Evolutionary conservation across 2,888 invertebrate genomes (phyloP), one percentile per base, ranked within the genome.

Genomic region (Cheilosia soror): DNA sequence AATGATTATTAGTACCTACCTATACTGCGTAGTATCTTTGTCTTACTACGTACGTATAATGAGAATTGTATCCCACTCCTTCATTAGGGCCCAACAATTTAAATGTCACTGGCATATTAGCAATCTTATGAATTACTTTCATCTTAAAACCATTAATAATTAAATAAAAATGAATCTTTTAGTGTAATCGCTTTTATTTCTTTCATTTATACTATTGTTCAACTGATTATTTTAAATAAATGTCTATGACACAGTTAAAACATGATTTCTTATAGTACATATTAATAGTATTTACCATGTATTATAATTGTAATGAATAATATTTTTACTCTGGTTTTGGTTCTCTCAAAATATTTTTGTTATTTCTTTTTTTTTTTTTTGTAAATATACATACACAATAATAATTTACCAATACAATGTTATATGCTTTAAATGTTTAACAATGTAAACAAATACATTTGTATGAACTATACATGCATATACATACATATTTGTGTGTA

Each of bases 171-270:
- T 27, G 20, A 2, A 7, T 27, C 20, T 11, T 60, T 49, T 20
- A 66, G 15, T 51, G 47, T 84, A 68, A 63, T 84, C 78, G 66
- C 69, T 79, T 84, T 84, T 84, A 84, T 79, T 84, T 79, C 65
- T 58, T 75, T 83, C 79, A 73, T 69, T 79, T 75, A 69, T 75
- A 37, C 79, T 75, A 79, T 79, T 84, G 73, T 84, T 79, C 69
- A 84, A 84, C 84, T 75, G 79, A 75, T 79, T 84, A 84, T 79
- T 84, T 84, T 84, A 79, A 84, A 84, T 79, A 84, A 84, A 79
- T 84, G 84, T 84, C 84, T 84, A 84, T 79, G 84, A 84, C 84
- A 84, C 79, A 84, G 84, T 84, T 84, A 79, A 84, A 84, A 84
- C 84, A 84, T 84, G 79, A 84, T 79, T 79, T 71, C 78, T 84